Percentiles rank a stretch among this genome's conserved stretches.
Conservation (phyloP, 2,888 invertebrate species). For the Drosophila limbata region DNA sequence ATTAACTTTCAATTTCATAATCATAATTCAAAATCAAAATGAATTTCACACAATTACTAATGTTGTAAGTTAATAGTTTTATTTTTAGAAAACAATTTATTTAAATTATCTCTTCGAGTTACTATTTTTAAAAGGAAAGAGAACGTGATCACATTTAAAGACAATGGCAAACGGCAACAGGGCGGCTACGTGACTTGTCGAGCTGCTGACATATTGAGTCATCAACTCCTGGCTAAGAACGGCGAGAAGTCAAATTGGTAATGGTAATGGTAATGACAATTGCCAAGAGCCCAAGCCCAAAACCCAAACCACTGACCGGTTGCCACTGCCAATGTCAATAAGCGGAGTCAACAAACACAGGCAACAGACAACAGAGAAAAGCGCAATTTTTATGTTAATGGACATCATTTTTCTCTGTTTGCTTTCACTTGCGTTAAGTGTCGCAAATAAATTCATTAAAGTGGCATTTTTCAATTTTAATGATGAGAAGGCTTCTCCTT, state of each 20-base stretch:
- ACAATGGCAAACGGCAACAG: conserved; percentile 15
- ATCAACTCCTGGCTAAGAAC: conserved; percentile 70
- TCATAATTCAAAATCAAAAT: conserved; percentile 8
- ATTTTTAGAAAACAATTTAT: conserved; percentile 25
- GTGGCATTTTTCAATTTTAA: conserved; percentile 82
- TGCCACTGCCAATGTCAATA: conserved; percentile 47
- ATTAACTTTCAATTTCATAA: conserved; percentile 20
- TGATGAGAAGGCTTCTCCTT: conserved; percentile 48
- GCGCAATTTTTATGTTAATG: conserved; percentile 78
- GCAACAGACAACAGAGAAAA: conserved; percentile 40
- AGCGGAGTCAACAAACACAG: conserved; percentile 9
- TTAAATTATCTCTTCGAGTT: conserved; percentile 1
- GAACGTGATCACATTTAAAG: conserved; percentile 15
- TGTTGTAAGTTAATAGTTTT: conserved; percentile 34
- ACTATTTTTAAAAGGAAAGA: not conserved
- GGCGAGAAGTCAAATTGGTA: conserved; percentile 69
- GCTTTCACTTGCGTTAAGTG: conserved; percentile 77
- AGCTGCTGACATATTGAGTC: conserved; percentile 76
- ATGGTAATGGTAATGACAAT: conserved; percentile 78
- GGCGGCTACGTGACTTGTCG: conserved; percentile 71
- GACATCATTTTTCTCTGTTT: conserved; percentile 80
- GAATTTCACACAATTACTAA: conserved; percentile 6
- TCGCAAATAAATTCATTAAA: conserved; percentile 81
- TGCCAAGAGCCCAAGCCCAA: conserved; percentile 25
- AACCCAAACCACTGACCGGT: conserved; percentile 19